Base-by-base conservation (phyloP, 2,888 invertebrate species). In the Timema podura region DNA sequence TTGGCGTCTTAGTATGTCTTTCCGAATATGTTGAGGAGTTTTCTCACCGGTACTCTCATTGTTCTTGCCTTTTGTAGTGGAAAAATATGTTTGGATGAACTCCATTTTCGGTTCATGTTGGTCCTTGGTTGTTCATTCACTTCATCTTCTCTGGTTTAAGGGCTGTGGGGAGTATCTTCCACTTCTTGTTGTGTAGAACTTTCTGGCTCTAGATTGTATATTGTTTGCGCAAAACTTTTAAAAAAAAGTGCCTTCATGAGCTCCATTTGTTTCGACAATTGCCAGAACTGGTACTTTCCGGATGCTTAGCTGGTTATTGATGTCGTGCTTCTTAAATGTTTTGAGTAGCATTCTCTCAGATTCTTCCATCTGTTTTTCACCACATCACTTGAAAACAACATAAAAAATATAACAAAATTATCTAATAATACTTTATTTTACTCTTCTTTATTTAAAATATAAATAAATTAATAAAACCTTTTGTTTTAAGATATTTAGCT, bases 201-300 rank as follows among this genome's bases (percentile, higher is more conserved):
- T 10, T 16, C 5, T 8, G 67, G 13, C 13, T 67, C 48, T 51
- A 67, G 13, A 54, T 57, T 67, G 54, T 44, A 15, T 10, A n/a
- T 67, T 44, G 67, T 45, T 15, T 44, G 30, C 13, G 8, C 54
- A 51, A 67, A 57, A 49, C 49, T 49, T 5, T 45, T 44, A n/a
- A n/a, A n/a, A n/a, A n/a, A n/a, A 3, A n/a, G 64, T 7, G 30
- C 13, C 47, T 65, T 9, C 64, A 64, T 44, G 44, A 64, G 47
- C 13, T 65, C 65, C 65, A 67, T 67, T 9, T 67, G 54, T 46
- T 67, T 48, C 5, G 67, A 16, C 67, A 51, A 67, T 67, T 67
- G 67, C 67, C 67, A 67, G 8, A 44, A 45, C 13, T 46, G 11
- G 45, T 65, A 65, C 13, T 65, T 65, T 45, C 13, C 11, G 7